Evolutionary conservation across 2,797 vertebrate genomes (phyloP).

Genomic region (Steatocranus sp.): DNA sequence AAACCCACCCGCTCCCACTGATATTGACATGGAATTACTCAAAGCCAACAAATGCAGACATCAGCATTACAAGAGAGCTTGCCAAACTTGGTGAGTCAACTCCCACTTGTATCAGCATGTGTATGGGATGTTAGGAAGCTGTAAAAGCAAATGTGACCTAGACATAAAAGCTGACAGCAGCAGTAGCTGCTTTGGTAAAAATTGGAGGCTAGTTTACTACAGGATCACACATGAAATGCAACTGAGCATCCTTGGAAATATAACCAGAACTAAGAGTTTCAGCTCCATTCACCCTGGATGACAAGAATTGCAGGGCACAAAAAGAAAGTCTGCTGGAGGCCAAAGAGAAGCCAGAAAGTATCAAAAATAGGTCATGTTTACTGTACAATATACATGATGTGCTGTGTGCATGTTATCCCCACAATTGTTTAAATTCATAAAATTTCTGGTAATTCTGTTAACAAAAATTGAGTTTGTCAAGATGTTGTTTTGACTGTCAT

Average conservation of each 20-base stretch:
- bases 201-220: not conserved
- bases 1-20: not conserved
- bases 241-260: not conserved
- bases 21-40: not conserved
- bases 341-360: not conserved
- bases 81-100: not conserved
- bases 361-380: not conserved
- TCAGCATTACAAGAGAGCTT: not conserved
- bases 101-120: not conserved
- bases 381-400: not conserved
- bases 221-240: not conserved
- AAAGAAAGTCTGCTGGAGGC: not conserved
- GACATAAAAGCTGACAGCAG: not conserved
- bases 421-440: not conserved
- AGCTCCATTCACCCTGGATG: not conserved
- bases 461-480: not conserved
- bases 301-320: not conserved
- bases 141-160: not conserved
- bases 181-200: not conserved
- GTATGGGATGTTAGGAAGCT: not conserved
- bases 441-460: not conserved
- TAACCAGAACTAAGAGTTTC: not conserved
- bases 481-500: not conserved
- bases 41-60: not conserved
- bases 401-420: not conserved